phyloP scores from a whole-genome alignment of 2,888 invertebrate genomes.

The Drosophila cognata region DNA sequence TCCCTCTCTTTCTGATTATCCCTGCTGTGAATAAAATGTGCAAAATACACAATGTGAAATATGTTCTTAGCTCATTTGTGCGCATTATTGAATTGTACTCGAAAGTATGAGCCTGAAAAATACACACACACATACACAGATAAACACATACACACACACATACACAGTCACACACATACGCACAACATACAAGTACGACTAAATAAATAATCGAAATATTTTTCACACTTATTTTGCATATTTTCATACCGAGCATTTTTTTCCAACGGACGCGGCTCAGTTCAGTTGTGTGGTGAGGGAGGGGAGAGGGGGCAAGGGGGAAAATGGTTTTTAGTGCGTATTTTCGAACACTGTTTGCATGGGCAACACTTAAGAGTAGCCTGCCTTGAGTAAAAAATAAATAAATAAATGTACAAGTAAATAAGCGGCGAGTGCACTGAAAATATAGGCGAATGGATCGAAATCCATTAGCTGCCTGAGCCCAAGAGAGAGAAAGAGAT shows the following conservation, averaged over 20 bases:
- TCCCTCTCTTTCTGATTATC: neutral
- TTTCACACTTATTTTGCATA: constrained; percentile 72
- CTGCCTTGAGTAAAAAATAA: constrained; percentile 67
- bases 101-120: neutral
- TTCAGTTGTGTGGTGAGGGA: neutral
- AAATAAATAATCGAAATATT: constrained; percentile 70
- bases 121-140: neutral
- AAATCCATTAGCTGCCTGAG: constrained; percentile 69
- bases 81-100: constrained; percentile 47
- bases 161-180: constrained; percentile 10
- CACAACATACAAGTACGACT: constrained; percentile 30
- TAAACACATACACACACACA: neutral
- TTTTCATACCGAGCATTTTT: constrained; percentile 40
- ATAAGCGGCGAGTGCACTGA: constrained; percentile 39
- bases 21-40: constrained; percentile 46
- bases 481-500: neutral
- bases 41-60: constrained; percentile 55
- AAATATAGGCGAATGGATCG: constrained; percentile 43
- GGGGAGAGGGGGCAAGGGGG: neutral
- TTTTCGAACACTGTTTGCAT: constrained; percentile 45
- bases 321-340: constrained; percentile 15
- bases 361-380: constrained; percentile 60
- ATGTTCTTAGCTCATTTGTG: constrained; percentile 39
- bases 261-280: neutral
- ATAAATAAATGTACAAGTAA: constrained; percentile 66